These are phyloP conservation scores for Pycnonotus jocosus DNA, from an alignment of 2,113 vertebrate species.

Conservation along the genomic window DNA sequence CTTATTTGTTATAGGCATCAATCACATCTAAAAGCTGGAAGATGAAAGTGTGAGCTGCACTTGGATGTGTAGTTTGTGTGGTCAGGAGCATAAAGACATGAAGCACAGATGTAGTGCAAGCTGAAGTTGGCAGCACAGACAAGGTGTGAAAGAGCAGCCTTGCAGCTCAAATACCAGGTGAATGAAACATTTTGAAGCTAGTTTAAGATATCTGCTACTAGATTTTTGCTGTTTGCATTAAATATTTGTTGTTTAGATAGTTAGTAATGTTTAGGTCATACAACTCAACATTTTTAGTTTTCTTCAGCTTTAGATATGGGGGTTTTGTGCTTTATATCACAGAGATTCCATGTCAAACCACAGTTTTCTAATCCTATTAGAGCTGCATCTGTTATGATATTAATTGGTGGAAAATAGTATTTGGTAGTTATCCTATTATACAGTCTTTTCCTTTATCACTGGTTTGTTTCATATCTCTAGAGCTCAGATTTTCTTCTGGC, in stretches of 20 bases:
- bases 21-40: background rate
- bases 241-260: background rate
- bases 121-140: background rate
- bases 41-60: background rate
- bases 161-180: background rate
- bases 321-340: background rate
- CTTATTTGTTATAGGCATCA: background rate
- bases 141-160: constrained; percentile 3
- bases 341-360: background rate
- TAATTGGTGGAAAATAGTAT: constrained; percentile 37
- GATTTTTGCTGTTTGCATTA: background rate
- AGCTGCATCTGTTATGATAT: constrained; percentile 10
- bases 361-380: constrained; percentile 30
- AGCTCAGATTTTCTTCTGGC: constrained; percentile 39
- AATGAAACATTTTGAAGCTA: background rate
- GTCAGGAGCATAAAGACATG: background rate
- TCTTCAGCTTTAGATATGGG: background rate
- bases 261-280: background rate
- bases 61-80: background rate
- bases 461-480: constrained; percentile 25
- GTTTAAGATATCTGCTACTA: background rate
- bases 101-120: background rate
- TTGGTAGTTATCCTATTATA: constrained; percentile 44
- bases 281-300: background rate
- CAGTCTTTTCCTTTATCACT: constrained; percentile 8